Evolutionary conservation across 2,113 vertebrate genomes (phyloP), one percentile per base, ranked within the genome.

Genomic region (Myiozetetes cayanensis): DNA sequence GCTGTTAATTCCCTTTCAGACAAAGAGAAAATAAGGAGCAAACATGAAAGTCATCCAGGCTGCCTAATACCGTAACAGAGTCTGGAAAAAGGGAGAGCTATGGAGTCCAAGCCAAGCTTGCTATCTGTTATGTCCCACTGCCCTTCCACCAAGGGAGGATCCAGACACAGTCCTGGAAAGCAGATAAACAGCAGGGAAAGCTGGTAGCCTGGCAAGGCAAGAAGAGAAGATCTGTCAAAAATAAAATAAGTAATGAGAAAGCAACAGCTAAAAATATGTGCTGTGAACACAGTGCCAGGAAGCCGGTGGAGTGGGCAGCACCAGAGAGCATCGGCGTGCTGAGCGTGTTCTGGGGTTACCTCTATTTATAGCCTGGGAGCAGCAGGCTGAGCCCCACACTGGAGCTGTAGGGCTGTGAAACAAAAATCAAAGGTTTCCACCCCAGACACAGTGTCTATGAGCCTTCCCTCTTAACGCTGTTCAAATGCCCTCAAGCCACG

Each of bases 331-430:
- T 47, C 62, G 2, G 63, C 68, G 1, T 66, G 87, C 79, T 59
- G 85, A 86, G 75, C 4, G 0, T 21, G 3, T 70, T 85, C 87
- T 39, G 88, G 93, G 94, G 96, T 94, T 84, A 72, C 85, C 85
- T 84, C 94, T 92, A 30, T 95, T 97, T 93, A 89, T 84, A 96
- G 82, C 2, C 2, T 59, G 59, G 90, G 68, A 85, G 82, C 90
- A 86, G 82, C 63, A 91, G 65, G 14, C 18, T 79, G 92, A 92
- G 92, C 88, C 80, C 85, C 5, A 5, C 2, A 6, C 72, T 74
- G 14, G 85, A 27, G 77, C 58, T 71, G 44, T 0, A 18, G 85
- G 18, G 81, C 62, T 77, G 47, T 1, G 25, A 52, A 28, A 44
- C 9, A 19, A 28, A 84, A 96, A 96, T 86, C 63, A 80, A 86